These are phyloP conservation scores for Protophormia terraenovae DNA, from an alignment of 2,888 invertebrate genomes.

Conservation along the genomic window DNA sequence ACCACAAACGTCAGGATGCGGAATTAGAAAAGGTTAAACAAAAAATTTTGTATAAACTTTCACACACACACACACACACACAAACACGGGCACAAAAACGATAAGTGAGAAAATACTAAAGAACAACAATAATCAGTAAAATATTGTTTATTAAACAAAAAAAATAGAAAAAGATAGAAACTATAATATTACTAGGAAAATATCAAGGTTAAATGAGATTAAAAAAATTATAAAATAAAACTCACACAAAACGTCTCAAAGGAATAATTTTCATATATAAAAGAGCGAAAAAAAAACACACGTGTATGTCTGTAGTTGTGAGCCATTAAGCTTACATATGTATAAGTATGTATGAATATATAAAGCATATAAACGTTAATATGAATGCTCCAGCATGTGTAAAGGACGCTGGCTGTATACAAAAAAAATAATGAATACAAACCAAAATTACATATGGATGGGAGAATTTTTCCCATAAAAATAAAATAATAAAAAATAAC, in stretches of 20 bases:
- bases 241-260: constrained; percentile 2
- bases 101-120: not conserved
- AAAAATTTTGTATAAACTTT: not conserved
- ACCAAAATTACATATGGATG: not conserved
- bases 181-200: not conserved
- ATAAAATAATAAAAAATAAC: not conserved
- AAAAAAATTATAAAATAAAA: not conserved
- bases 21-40: constrained; percentile 24
- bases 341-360: not conserved
- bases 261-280: not conserved
- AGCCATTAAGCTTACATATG: not conserved
- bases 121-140: not conserved
- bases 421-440: not conserved
- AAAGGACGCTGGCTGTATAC: not conserved
- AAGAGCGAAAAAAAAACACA: not conserved
- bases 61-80: not conserved
- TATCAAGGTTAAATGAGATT: constrained; percentile 8
- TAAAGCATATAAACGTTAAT: no score
- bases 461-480: not conserved
- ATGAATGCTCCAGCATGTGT: not conserved
- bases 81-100: not conserved
- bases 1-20: not conserved
- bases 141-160: constrained; percentile 3
- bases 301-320: not conserved
- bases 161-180: no score